Conservation (phyloP, 1,140 invertebrate species). For the Drosophila tristis region DNA sequence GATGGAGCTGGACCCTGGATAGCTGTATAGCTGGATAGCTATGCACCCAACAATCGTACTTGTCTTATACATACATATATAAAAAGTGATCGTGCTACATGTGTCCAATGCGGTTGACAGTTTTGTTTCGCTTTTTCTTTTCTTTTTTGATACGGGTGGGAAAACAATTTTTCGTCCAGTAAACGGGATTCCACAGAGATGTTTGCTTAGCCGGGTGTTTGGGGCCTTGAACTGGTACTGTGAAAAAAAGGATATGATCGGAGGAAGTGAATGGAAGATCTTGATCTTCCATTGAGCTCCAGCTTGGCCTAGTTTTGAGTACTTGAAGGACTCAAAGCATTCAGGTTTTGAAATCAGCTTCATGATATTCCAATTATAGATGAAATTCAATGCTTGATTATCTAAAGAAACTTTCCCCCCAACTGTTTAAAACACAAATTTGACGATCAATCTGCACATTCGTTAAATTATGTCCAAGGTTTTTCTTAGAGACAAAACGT, state of each 20-base stretch:
- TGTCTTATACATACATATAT: neutral
- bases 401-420: too few species aligned
- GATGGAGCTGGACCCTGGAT: slow-evolving; percentile 27
- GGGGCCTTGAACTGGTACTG: slow-evolving; percentile 7
- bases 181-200: slow-evolving; percentile 38
- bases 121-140: slow-evolving; percentile 65
- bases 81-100: slow-evolving; percentile 78
- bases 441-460: too few species aligned
- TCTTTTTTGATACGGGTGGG: slow-evolving; percentile 48
- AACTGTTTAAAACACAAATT: too few species aligned
- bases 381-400: too few species aligned
- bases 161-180: slow-evolving; percentile 48
- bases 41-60: slow-evolving; percentile 14
- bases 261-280: too few species aligned
- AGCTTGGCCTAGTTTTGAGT: too few species aligned
- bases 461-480: too few species aligned
- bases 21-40: neutral
- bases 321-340: too few species aligned
- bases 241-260: neutral
- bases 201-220: slow-evolving; percentile 40
- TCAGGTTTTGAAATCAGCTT: too few species aligned
- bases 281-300: too few species aligned
- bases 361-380: too few species aligned
- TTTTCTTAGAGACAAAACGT: too few species aligned
- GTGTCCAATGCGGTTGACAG: slow-evolving; percentile 72